A percentile compares a stretch with the other conserved stretches of the same genome.
Evolutionary conservation across 2,888 invertebrate genomes (phyloP).

Genomic region (Torymus texanus): DNA sequence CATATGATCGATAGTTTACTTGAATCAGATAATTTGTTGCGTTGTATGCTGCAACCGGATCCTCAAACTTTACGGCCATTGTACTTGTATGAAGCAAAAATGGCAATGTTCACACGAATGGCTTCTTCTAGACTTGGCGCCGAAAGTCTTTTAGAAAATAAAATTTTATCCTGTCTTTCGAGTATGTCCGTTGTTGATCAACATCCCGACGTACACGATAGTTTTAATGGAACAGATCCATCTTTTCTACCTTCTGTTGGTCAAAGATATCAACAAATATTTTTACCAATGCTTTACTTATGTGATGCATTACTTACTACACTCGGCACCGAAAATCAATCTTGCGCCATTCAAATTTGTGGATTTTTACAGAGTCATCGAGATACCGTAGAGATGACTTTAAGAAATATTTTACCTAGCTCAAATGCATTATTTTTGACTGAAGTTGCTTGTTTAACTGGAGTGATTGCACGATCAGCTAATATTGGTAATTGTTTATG

Average conservation of each 20-base stretch:
- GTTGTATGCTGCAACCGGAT: constrained; percentile 80
- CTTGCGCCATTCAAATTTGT: constrained; percentile 87
- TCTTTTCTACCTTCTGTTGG: constrained; percentile 80
- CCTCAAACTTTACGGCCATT: constrained; percentile 84
- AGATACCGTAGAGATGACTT: constrained; percentile 86
- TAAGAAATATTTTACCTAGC: constrained; percentile 83
- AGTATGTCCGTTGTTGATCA: constrained; percentile 83
- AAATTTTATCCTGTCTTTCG: constrained; percentile 80
- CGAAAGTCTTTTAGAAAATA: constrained; percentile 80
- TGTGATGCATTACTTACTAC: constrained; percentile 89
- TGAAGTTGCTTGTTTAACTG: constrained; percentile 87
- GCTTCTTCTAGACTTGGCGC: constrained; percentile 83
- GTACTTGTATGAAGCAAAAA: constrained; percentile 91
- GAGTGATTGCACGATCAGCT: constrained; percentile 83
- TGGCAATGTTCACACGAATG: constrained; percentile 85
- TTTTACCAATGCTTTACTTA: constrained; percentile 87
- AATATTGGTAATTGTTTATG: constrained; percentile 73
- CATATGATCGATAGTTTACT: constrained; percentile 88
- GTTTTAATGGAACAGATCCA: constrained; percentile 66
- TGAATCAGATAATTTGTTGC: constrained; percentile 84
- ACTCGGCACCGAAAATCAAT: constrained; percentile 88
- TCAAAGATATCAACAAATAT: constrained; percentile 87
- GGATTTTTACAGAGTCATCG: constrained; percentile 88
- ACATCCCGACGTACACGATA: constrained; percentile 82
- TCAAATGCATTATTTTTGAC: constrained; percentile 82